Base-by-base conservation (phyloP, 2,797 vertebrate genomes). In the Lepus oiostolus region DNA sequence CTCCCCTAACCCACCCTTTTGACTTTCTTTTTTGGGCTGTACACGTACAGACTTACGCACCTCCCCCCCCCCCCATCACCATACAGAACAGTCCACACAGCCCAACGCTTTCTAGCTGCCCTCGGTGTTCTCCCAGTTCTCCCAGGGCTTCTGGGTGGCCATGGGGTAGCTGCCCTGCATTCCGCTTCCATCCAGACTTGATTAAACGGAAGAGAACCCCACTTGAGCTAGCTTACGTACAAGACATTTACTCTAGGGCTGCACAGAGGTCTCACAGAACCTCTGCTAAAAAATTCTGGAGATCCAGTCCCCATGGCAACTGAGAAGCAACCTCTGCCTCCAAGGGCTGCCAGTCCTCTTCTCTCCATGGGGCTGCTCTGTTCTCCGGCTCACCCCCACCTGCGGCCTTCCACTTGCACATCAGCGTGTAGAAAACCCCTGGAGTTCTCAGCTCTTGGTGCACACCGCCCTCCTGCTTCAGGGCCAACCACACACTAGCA, bases 321-420 rank as follows among this genome's bases (percentile, higher is more conserved):
- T 10, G 32, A 28, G 16, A 67, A 14, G 0, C 21, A 7, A 1
- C 10, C 35, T 21, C 8, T 11, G 1, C 1, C 32, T 28, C 16
- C 0, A 13, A 10, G 68, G 62, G 38, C 74, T 47, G 54, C 1
- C 0, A 10, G 32, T 3, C 38, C 22, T 65, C 54, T 70, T 24
- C 74, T 50, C 86, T 68, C 16, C 7, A 1, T 0, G 2, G 62
- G 13, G 35, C 76, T 50, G 60, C 74, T 30, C n/a, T 0, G 4
- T 0, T 22, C 24, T 47, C 76, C 22, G 4, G 8, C 3, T 21
- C 1, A 7, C 7, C 52, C 26, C 35, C 24, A 50, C 24, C 35
- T 63, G 30, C n/a, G 50, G 11, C 54, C 72, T 47, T 71, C n/a
- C 9, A 24, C 16, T 60, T 0, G 21, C 28, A 28, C 7, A 21